Evolutionary conservation across 2,797 vertebrate genomes (phyloP).

Genomic region (Molothrus aeneus): DNA sequence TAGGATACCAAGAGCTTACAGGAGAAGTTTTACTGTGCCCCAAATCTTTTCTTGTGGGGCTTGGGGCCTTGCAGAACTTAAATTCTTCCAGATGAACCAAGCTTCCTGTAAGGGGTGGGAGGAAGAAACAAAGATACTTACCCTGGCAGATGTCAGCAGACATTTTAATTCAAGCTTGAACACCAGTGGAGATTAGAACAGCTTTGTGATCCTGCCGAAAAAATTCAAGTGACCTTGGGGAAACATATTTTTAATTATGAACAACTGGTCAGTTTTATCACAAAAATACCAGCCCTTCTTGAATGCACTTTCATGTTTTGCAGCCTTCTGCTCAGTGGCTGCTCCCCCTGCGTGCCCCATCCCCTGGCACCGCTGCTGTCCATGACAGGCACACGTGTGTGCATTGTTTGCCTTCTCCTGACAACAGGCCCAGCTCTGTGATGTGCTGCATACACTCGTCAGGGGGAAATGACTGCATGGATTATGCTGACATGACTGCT

Average conservation of each 20-base stretch:
- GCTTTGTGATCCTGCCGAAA: neutral
- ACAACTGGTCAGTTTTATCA: neutral
- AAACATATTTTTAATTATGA: conserved; percentile 12
- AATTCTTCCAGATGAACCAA: neutral
- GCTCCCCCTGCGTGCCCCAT: neutral
- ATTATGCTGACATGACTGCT: neutral
- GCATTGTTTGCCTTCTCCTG: neutral
- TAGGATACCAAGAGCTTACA: neutral
- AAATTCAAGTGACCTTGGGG: conserved; percentile 17
- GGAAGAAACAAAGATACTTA: neutral
- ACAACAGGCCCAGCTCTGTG: neutral
- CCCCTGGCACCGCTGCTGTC: rapidly evolving
- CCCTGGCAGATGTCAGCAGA: conserved; percentile 33
- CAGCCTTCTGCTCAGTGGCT: neutral
- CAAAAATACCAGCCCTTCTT: neutral
- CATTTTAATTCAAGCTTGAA: conserved; percentile 54
- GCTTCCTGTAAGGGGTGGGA: neutral
- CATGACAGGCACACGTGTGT: neutral
- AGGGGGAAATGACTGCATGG: neutral
- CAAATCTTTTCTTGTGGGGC: neutral
- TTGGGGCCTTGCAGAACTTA: neutral
- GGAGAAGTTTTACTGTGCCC: neutral
- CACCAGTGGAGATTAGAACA: conserved; percentile 33
- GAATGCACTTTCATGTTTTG: neutral
- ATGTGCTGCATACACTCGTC: neutral